Percentiles rank a stretch among this genome's conserved stretches.
Conservation (phyloP, 1,140 invertebrate species). For the Megalopta genalis region DNA sequence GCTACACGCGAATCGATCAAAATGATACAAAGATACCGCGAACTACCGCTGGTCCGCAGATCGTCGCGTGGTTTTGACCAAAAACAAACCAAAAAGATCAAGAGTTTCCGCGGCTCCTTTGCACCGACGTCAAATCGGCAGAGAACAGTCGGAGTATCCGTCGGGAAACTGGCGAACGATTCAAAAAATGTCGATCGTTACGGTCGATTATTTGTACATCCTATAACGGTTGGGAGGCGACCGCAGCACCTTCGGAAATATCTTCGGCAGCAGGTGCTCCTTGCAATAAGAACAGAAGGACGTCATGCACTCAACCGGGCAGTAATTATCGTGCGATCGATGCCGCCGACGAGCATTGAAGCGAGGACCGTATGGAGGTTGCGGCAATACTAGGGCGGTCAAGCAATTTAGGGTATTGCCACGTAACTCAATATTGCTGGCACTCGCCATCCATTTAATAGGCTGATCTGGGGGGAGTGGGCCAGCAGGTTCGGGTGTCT, state of each 20-base stretch:
- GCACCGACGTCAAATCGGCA: too few relatives aligned
- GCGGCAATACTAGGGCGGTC: constrained; percentile 34
- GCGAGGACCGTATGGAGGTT: constrained; percentile 50
- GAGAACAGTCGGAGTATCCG: too few relatives aligned
- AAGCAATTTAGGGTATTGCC: constrained; percentile 70
- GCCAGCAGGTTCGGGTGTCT: constrained; percentile 49
- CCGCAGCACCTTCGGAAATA: too few relatives aligned
- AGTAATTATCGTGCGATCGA: constrained; percentile 61
- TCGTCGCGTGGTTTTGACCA: too few relatives aligned
- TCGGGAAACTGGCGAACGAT: too few relatives aligned
- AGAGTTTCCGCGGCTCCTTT: too few relatives aligned
- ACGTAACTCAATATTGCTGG: constrained; percentile 71
- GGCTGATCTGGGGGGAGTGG: constrained; percentile 55
- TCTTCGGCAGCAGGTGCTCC: background rate
- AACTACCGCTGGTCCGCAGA: too few relatives aligned
- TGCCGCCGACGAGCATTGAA: constrained; percentile 31
- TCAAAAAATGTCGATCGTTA: too few relatives aligned
- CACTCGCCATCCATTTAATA: constrained; percentile 70
- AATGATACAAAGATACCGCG: too few relatives aligned
- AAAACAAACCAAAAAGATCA: too few relatives aligned
- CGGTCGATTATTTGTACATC: background rate
- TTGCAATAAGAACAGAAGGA: constrained; percentile 23
- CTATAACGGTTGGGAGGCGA: background rate
- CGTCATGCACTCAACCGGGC: constrained; percentile 13
- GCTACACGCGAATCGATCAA: too few relatives aligned